Evolutionary conservation across 92 coral and sea anemone species (phyloP).

Genomic region (Epizoanthus ramosus): DNA sequence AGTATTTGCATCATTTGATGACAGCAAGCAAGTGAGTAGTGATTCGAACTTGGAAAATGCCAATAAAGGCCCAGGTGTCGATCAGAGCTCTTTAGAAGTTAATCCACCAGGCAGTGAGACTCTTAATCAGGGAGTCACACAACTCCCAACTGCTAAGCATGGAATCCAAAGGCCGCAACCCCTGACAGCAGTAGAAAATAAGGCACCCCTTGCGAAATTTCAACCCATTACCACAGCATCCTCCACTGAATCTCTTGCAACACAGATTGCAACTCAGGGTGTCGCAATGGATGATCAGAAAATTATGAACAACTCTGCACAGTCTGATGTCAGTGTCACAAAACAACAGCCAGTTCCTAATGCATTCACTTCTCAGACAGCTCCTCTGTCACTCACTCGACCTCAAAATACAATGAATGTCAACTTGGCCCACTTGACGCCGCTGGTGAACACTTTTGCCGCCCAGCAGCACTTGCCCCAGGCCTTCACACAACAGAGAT

Average conservation of each 20-base stretch:
- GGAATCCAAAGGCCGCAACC: slow-evolving; percentile 17
- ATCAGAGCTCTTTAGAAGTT: background rate
- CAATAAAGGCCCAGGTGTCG: background rate
- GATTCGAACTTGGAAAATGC: background rate
- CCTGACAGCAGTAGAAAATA: background rate
- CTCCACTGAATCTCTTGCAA: slow-evolving; percentile 21
- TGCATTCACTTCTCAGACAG: slow-evolving; percentile 15
- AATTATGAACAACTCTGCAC: background rate
- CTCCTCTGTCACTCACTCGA: background rate
- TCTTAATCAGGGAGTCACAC: background rate
- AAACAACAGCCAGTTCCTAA: background rate
- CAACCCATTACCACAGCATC: slow-evolving; percentile 23
- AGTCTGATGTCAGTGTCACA: background rate
- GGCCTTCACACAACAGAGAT: slow-evolving; percentile 13
- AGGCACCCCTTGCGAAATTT: background rate
- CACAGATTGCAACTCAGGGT: slow-evolving; percentile 31
- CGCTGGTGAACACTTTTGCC: background rate
- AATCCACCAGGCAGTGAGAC: background rate
- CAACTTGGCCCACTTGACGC: background rate
- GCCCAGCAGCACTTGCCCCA: background rate
- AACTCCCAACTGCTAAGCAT: background rate
- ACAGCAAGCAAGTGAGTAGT: background rate
- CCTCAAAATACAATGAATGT: background rate
- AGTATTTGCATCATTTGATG: background rate
- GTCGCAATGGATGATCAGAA: background rate